phyloP scores from a whole-genome alignment of 2,888 invertebrate species.

The Cephus sareptanus region DNA sequence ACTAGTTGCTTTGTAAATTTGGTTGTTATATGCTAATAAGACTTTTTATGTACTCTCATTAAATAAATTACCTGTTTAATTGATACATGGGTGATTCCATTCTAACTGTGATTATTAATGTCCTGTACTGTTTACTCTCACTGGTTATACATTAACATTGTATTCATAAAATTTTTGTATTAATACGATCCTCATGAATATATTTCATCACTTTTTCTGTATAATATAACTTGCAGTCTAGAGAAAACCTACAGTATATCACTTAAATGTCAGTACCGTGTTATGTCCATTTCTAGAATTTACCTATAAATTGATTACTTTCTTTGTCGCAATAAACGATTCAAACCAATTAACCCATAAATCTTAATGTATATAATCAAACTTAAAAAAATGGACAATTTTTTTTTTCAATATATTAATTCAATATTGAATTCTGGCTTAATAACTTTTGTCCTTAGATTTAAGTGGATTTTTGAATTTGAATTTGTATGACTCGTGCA shows the following conservation, averaged over 20 bases:
- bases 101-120: slow-evolving; percentile 8
- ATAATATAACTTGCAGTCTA: slow-evolving; percentile 3
- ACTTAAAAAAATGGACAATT: slow-evolving; percentile 5
- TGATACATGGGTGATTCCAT: slow-evolving; percentile 5
- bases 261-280: slow-evolving; percentile 27
- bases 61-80: too few species aligned
- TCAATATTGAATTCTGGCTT: slow-evolving; percentile 16
- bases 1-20: too few species aligned
- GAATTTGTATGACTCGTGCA: slow-evolving; percentile 12
- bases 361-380: too few species aligned
- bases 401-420: slow-evolving; percentile 10
- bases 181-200: slow-evolving; percentile 2
- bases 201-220: slow-evolving; percentile 10
- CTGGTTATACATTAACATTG: slow-evolving; percentile 9
- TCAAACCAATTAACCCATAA: too few species aligned
- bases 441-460: slow-evolving; percentile 13
- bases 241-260: slow-evolving; percentile 19
- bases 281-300: slow-evolving; percentile 3
- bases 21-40: too few species aligned
- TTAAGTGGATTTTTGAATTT: slow-evolving; percentile 15
- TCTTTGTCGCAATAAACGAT: too few species aligned
- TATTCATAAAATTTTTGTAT: slow-evolving; percentile 5
- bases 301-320: too few species aligned
- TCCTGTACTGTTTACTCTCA: slow-evolving; percentile 7
- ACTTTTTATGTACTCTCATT: too few species aligned